Base-by-base conservation (phyloP, 2,888 invertebrate species). In the Cheilosia vernalis region DNA sequence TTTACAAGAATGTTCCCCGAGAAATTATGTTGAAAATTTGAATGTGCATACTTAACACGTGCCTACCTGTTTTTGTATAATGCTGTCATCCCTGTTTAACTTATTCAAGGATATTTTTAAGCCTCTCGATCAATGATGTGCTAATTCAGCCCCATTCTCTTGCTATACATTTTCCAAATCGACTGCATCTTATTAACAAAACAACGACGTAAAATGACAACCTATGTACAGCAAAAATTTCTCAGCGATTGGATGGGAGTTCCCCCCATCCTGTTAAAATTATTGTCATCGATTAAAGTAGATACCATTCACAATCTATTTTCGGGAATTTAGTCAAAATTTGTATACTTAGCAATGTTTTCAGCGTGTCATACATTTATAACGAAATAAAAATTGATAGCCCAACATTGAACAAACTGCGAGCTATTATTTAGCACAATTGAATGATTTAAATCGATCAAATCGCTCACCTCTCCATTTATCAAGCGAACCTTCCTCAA, bases 361-460 rank as follows among this genome's bases (percentile, higher is more conserved):
- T 37, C 37, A 37, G 13, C 37, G 37, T 13, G 37, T 37, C 37
- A 13, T 44, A 72, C 21, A 3, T 24, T n/a, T 30, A 15, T 21
- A 61, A 72, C 53, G 53, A 72, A 42, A 53, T 44, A 13, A 53
- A 53, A 42, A 72, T 44, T 53, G 42, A 61, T 53, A 63, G 53
- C 30, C 19, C 9, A 40, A 33, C 53, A 53, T 42, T 42, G n/a
- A 44, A 19, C 44, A 33, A 53, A 42, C 42, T 76, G 53, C 51
- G 37, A 76, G 42, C 10, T 53, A 42, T 67, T 76, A 44, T 60
- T 63, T 63, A 69, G 30, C 69, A 56, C 47, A 63, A 42, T 79
- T 64, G 72, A 79, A 79, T 79, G 72, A 79, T 72, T 79, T 79
- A 79, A 72, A 64, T 70, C 70, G 64, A 70, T 78, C 56, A 58